Conservation (phyloP, 2,797 vertebrate species). For the Pseudomugil gertrudae region DNA sequence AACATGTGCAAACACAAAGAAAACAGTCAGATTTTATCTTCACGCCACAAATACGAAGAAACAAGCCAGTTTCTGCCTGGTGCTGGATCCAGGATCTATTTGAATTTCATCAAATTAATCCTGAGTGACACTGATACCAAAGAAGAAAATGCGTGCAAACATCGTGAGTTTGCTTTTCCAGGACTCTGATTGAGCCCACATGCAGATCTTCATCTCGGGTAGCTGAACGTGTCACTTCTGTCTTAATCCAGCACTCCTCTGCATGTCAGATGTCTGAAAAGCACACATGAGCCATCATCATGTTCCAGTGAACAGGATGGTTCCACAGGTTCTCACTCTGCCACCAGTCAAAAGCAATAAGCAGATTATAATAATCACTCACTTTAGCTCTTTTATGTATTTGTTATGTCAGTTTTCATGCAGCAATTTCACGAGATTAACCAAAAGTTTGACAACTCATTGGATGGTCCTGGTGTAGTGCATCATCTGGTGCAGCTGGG, state of each 20-base stretch:
- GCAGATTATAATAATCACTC: no score
- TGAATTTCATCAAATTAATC: conserved; percentile 59
- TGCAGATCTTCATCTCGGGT: conserved; percentile 54
- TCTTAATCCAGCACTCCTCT: conserved; percentile 14
- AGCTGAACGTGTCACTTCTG: conserved; percentile 31
- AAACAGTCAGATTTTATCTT: conserved; percentile 10
- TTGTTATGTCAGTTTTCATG: neutral
- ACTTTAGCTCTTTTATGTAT: neutral
- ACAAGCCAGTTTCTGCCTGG: conserved; percentile 25
- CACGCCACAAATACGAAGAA: conserved; percentile 29
- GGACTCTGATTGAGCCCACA: conserved; percentile 60
- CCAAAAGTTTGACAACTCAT: neutral
- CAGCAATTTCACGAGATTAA: neutral
- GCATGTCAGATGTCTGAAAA: conserved; percentile 13
- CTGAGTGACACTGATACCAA: conserved; percentile 28
- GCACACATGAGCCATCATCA: conserved; percentile 8
- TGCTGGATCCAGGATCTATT: conserved; percentile 29
- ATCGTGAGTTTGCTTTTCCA: conserved; percentile 54
- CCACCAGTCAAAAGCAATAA: neutral
- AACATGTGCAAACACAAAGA: conserved; percentile 2
- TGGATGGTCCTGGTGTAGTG: neutral
- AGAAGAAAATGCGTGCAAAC: conserved; percentile 50
- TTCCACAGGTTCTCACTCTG: neutral
- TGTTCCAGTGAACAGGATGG: conserved; percentile 18
- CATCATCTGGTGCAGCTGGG: conserved; percentile 39